A percentile compares a stretch with the other conserved stretches of the same genome.
Evolutionary conservation across 1,140 invertebrate species (phyloP).

Genomic region (Heliconius melpomene): DNA sequence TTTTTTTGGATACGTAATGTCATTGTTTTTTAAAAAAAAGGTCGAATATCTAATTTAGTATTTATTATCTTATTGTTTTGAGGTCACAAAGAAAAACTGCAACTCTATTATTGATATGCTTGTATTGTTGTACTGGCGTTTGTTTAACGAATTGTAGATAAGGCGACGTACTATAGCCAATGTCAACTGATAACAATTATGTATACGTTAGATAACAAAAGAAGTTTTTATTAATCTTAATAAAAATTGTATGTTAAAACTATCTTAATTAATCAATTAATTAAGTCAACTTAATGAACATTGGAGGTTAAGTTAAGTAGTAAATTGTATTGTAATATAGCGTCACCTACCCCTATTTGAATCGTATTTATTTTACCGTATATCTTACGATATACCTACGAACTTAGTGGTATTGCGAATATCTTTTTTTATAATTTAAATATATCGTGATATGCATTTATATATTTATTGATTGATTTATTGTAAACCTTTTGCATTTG

Average conservation of each 20-base stretch:
- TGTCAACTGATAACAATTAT: constrained; percentile 8
- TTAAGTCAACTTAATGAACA: neutral
- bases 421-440: too few species aligned
- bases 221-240: neutral
- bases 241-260: neutral
- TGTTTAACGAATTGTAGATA: constrained; percentile 2
- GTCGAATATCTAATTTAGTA: neutral
- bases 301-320: too few species aligned
- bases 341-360: too few species aligned
- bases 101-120: neutral
- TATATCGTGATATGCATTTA: too few species aligned
- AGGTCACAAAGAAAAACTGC: constrained; percentile 4
- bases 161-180: neutral
- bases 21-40: neutral
- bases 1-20: neutral
- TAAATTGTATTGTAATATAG: too few species aligned
- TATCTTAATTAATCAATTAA: neutral
- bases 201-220: neutral
- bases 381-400: too few species aligned
- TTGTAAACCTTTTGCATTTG: too few species aligned
- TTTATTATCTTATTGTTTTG: constrained; percentile 1
- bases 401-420: too few species aligned
- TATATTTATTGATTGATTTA: too few species aligned
- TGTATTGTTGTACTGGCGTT: neutral
- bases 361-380: too few species aligned